These are phyloP conservation scores for Clinocottus analis DNA, from an alignment of 2,113 vertebrate species.

Conservation along the genomic window DNA sequence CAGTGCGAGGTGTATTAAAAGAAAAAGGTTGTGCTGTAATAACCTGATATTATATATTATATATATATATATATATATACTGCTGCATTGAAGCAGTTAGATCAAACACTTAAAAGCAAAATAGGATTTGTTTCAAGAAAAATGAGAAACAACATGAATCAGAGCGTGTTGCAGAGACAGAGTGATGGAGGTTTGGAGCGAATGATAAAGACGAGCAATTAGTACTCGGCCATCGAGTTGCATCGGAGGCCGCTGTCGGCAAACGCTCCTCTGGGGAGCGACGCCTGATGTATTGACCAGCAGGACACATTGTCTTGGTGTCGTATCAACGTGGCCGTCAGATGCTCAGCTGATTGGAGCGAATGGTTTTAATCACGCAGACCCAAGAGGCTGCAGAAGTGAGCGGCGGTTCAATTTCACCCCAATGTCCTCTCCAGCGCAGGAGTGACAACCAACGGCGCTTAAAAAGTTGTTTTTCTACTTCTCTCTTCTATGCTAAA, in stretches of 20 bases:
- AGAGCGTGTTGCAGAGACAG: neutral
- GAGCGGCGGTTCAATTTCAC: neutral
- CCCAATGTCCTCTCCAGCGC: neutral
- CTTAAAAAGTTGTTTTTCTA: slow-evolving; percentile 3
- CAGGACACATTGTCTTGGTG: slow-evolving; percentile 15
- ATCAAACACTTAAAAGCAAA: neutral
- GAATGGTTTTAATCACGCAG: neutral
- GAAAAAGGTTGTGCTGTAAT: too few species aligned
- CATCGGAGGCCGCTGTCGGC: slow-evolving; percentile 33
- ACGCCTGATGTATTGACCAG: slow-evolving; percentile 13
- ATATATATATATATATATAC: too few species aligned
- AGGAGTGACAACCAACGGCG: neutral
- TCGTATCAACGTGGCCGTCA: slow-evolving; percentile 20
- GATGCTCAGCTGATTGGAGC: slow-evolving; percentile 3
- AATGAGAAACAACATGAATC: neutral
- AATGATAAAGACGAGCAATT: slow-evolving; percentile 37
- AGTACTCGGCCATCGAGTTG: slow-evolving; percentile 20
- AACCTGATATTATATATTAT: too few species aligned
- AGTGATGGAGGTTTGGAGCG: slow-evolving; percentile 22
- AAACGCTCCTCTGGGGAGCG: slow-evolving; percentile 25
- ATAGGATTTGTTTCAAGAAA: too few species aligned
- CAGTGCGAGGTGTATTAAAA: too few species aligned
- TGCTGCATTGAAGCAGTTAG: neutral
- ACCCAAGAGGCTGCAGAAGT: too few species aligned
- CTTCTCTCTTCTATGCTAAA: neutral